Percentiles rank a stretch among this genome's conserved stretches.
phyloP scores from a whole-genome alignment of 2,888 invertebrate genomes.

The Hermaeophaga mercurialis region DNA sequence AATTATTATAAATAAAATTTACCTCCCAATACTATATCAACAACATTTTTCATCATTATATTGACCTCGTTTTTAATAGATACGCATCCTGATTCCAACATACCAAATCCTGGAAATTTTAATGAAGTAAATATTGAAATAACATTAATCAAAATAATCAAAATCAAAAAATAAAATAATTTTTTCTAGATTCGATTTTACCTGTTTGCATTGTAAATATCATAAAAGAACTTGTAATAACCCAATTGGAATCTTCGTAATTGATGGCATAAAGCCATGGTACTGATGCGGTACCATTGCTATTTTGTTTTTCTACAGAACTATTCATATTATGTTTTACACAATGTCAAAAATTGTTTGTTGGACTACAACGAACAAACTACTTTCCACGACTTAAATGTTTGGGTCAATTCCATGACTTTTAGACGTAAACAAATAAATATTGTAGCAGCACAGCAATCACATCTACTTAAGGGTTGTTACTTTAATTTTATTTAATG shows the following conservation, averaged over 20 bases:
- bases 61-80: constrained; percentile 94
- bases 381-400: no score
- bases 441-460: neutral
- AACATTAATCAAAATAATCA: neutral
- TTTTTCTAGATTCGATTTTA: constrained; percentile 53
- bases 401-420: constrained; percentile 6
- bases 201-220: constrained; percentile 95
- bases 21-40: constrained; percentile 91
- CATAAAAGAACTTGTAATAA: constrained; percentile 85
- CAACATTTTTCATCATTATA: constrained; percentile 97
- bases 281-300: constrained; percentile 18
- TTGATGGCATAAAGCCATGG: constrained; percentile 64
- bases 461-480: neutral
- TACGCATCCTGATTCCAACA: constrained; percentile 92
- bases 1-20: constrained; percentile 32
- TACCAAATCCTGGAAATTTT: constrained; percentile 81
- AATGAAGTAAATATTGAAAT: no score
- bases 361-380: no score
- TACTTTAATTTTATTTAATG: neutral
- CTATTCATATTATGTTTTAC: no score
- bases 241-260: constrained; percentile 86
- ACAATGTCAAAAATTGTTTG: neutral
- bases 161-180: neutral
- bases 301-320: neutral
- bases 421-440: constrained; percentile 8